Conservation (phyloP, 2,888 invertebrate genomes). For the Sinohyriopsis cumingii region DNA sequence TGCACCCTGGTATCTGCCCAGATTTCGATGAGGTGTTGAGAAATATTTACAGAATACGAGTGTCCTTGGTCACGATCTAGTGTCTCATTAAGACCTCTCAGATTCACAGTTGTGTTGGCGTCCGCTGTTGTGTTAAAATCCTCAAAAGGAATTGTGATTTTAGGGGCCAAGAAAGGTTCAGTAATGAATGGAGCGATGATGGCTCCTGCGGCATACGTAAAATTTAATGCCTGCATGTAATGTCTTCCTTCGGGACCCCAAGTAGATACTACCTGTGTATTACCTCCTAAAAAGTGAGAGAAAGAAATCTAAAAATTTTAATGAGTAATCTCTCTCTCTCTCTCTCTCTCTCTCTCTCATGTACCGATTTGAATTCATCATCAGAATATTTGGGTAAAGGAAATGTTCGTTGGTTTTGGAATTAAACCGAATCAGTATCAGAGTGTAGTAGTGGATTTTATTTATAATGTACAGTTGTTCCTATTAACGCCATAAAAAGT, state of each 20-base stretch:
- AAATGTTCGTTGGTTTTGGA: too few species aligned
- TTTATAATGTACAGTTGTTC: too few species aligned
- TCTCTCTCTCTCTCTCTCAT: too few species aligned
- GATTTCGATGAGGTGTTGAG: not conserved
- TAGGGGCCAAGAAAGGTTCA: constrained; percentile 18
- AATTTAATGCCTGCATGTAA: constrained; percentile 30
- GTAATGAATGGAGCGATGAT: constrained; percentile 22
- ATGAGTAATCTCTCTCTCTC: too few species aligned
- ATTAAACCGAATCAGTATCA: too few species aligned
- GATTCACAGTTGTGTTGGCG: not conserved
- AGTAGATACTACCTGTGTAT: constrained; percentile 39
- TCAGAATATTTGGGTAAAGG: too few species aligned
- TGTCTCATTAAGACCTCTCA: not conserved
- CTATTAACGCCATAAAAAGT: too few species aligned
- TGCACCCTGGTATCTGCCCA: constrained; percentile 24
- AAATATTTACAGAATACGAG: not conserved
- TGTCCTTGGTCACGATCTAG: not conserved
- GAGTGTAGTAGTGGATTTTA: too few species aligned
- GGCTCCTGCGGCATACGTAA: constrained; percentile 25
- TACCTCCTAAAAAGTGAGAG: constrained; percentile 38
- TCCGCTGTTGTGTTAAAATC: not conserved
- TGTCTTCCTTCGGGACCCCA: constrained; percentile 16
- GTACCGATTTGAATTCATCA: too few species aligned
- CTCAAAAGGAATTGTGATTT: not conserved
- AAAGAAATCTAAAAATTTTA: not conserved